Conservation (phyloP, 2,888 invertebrate species). For the Julus scandinavius region DNA sequence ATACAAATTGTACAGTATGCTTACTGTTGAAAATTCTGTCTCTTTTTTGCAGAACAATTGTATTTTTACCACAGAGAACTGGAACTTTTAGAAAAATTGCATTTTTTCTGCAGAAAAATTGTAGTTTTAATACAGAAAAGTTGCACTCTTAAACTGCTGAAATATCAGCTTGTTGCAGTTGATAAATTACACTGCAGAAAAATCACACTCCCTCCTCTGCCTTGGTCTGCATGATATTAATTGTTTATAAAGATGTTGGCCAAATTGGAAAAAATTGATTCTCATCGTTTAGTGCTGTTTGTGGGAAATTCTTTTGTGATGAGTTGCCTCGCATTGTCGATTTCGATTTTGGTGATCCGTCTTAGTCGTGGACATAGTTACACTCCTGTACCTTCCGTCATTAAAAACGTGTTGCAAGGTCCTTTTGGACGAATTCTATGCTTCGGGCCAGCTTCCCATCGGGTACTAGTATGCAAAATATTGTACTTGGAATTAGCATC, state of each 20-base stretch:
- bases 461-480: not conserved
- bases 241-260: not conserved
- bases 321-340: slow-evolving; percentile 9
- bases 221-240: not conserved
- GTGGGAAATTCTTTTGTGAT: slow-evolving; percentile 51
- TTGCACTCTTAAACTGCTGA: no score
- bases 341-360: slow-evolving; percentile 49
- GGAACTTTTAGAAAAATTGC: no score
- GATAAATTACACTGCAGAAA: no score
- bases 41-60: no score
- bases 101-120: no score
- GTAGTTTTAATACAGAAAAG: no score
- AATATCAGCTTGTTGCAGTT: no score
- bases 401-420: not conserved
- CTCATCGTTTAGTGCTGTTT: not conserved
- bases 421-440: slow-evolving; percentile 44
- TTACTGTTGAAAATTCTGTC: no score
- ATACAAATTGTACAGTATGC: no score
- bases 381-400: slow-evolving; percentile 43
- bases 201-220: not conserved
- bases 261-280: no score
- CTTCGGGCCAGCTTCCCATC: slow-evolving; percentile 25
- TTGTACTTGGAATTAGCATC: not conserved
- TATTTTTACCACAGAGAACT: no score
- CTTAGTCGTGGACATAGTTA: not conserved